phyloP scores from a whole-genome alignment of 2,113 vertebrate species.

The Myodes glareolus region DNA sequence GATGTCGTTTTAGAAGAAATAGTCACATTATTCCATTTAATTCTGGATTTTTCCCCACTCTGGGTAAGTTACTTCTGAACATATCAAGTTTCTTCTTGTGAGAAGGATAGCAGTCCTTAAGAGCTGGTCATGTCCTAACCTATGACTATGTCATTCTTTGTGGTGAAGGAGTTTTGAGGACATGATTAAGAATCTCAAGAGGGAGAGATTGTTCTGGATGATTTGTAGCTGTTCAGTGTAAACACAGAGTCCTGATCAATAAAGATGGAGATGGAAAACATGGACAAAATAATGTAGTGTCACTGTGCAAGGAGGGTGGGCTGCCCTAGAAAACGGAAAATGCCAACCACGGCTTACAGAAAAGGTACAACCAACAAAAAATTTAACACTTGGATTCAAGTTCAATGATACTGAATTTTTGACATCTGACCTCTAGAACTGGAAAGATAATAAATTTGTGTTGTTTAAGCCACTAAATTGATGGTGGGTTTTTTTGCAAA shows the following conservation, averaged over 20 bases:
- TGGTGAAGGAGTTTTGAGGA: background rate
- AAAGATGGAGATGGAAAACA: no score
- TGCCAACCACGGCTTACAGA: background rate
- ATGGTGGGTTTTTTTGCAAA: background rate
- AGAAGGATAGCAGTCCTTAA: background rate
- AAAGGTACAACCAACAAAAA: background rate
- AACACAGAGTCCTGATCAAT: background rate
- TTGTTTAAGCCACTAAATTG: background rate
- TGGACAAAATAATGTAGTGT: background rate
- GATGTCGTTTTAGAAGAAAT: background rate
- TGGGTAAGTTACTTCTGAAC: background rate
- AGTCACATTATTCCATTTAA: background rate
- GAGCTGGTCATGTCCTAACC: rapidly evolving
- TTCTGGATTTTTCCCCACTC: background rate
- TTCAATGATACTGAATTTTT: background rate
- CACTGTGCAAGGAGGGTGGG: no score
- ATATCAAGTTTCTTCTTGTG: background rate
- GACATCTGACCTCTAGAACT: background rate
- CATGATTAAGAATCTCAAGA: background rate
- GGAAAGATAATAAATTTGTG: background rate
- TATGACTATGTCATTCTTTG: background rate
- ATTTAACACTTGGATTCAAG: background rate
- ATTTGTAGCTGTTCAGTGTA: background rate
- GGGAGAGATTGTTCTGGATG: background rate
- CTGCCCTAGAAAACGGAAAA: background rate